Evolutionary conservation across 2,797 vertebrate species (phyloP), one percentile per base, ranked within the genome.

Genomic region (Platalea minor): DNA sequence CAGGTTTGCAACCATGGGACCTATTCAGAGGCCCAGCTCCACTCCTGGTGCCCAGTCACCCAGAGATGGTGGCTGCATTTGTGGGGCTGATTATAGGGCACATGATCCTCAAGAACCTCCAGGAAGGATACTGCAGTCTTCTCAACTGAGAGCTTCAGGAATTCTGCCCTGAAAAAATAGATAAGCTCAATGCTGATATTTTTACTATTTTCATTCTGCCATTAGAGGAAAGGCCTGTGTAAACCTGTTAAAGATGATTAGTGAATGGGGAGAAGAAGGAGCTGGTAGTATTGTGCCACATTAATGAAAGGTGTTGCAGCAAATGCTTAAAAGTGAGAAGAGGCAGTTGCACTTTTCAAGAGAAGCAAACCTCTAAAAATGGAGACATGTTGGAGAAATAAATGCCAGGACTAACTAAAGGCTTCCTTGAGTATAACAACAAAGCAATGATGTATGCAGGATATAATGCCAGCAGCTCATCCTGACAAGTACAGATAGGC

Each of bases 401-500:
- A 95, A 69, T 33, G 8, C 60, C 33, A 59, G 35, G 33, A 46
- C 16, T 64, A 53, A 77, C 37, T 61, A 60, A 85, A 72, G 39
- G 28, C 59, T 81, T 78, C 45, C 51, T 81, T 75, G 17, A 73
- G 51, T 69, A 57, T 17, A 84, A 60, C 35, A 76, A 35, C 12
- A 33, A 56, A 88, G 37, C 67, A 48, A 26, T 13, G 64, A 41
- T 26, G 11, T 45, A 72, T 19, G 25, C 54, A 79, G 82, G 75
- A 46, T 4, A 7, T 13, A 43, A 83, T 24, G 33, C 50, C 85
- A 78, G 56, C 64, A 93, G 64, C 60, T 94, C 51, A 43, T 45
- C n/a, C 90, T 76, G 74, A 92, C 74, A 87, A 73, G 75, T 73
- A 89, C 68, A 91, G 46, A 67, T 35, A 88, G 79, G 45, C 61